phyloP scores from a whole-genome alignment of 35 echinoderm and acorn worm genomes.

The Acanthaster planci region DNA sequence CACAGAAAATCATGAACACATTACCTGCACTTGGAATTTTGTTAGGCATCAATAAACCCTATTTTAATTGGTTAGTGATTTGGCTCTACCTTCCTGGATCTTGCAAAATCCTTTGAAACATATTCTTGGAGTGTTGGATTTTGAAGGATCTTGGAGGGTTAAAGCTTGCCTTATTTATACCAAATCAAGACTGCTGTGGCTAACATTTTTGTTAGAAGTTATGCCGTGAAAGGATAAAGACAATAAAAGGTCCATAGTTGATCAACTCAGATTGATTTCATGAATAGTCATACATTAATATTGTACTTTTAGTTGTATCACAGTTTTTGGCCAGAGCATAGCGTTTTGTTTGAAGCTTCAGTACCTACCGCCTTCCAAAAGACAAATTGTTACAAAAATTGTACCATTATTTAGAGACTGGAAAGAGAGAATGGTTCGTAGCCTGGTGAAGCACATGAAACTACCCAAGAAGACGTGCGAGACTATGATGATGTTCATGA shows the following conservation, averaged over 20 bases:
- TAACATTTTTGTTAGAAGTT: no score
- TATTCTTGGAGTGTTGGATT: no score
- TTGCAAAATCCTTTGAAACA: slow-evolving; percentile 5
- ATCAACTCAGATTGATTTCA: not conserved
- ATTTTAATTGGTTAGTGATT: no score
- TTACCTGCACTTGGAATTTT: no score
- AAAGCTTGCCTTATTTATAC: no score
- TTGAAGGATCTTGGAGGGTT: no score
- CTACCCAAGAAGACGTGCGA: slow-evolving; percentile 33
- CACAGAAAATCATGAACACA: no score
- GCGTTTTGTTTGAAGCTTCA: not conserved
- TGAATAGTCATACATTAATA: not conserved
- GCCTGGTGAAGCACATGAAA: slow-evolving; percentile 59
- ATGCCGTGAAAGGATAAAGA: not conserved
- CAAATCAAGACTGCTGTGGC: no score
- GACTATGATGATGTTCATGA: slow-evolving; percentile 54
- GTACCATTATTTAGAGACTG: slow-evolving; percentile 46
- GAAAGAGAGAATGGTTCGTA: slow-evolving; percentile 42
- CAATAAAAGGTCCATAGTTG: not conserved
- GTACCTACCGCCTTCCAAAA: not conserved
- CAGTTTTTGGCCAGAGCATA: not conserved
- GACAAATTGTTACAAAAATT: not conserved
- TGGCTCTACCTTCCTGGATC: no score
- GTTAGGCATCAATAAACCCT: no score
- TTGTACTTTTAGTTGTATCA: not conserved